A percentile compares a stretch with the other conserved stretches of the same genome.
Evolutionary conservation across 2,888 invertebrate species (phyloP).

Genomic region (Laothoe populi): DNA sequence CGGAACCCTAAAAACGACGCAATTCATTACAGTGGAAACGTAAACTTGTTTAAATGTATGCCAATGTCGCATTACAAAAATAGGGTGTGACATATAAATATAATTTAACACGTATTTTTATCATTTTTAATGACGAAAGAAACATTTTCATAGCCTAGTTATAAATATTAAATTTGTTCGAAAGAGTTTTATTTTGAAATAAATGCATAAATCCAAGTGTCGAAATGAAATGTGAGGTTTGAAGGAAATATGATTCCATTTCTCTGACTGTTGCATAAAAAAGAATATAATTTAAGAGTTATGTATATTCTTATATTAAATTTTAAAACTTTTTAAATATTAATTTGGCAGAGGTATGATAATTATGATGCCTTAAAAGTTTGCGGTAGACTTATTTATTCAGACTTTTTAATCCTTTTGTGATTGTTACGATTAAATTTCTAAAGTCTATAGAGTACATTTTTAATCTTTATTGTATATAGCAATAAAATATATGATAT

Average conservation of each 20-base stretch:
- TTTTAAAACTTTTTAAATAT: too few relatives aligned
- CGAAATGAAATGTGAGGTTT: neutral
- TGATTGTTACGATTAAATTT: too few relatives aligned
- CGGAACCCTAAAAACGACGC: too few relatives aligned
- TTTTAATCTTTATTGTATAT: too few relatives aligned
- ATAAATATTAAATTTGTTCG: slow-evolving; percentile 14
- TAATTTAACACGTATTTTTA: slow-evolving; percentile 25
- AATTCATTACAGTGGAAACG: slow-evolving; percentile 51
- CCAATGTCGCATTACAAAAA: slow-evolving; percentile 58
- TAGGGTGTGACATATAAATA: slow-evolving; percentile 35
- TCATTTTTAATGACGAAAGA: slow-evolving; percentile 25
- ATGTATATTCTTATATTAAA: too few relatives aligned
- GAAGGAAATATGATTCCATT: neutral
- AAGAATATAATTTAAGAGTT: neutral
- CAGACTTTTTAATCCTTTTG: too few relatives aligned
- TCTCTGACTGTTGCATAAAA: neutral
- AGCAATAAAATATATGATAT: too few relatives aligned
- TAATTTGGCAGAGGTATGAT: too few relatives aligned
- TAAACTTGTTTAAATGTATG: slow-evolving; percentile 56
- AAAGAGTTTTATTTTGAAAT: slow-evolving; percentile 6
- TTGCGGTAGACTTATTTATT: too few relatives aligned
- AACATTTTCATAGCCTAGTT: slow-evolving; percentile 22
- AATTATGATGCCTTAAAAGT: too few relatives aligned
- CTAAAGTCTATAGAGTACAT: too few relatives aligned
- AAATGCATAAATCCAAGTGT: neutral